These are phyloP conservation scores for Pegoplata infirma DNA, from an alignment of 2,888 invertebrate species.

Conservation along the genomic window DNA sequence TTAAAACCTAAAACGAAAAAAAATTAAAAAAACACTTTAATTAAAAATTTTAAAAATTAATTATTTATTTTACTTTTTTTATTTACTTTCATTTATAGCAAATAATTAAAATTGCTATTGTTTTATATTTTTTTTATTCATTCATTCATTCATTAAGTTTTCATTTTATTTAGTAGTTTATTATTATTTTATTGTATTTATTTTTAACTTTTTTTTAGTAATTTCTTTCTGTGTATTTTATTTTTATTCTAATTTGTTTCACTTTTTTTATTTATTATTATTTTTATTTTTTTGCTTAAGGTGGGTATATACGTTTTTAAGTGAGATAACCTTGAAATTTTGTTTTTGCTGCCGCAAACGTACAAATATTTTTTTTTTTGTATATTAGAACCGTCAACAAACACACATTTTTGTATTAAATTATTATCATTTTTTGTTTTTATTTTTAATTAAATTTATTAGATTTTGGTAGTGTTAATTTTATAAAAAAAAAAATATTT, in stretches of 20 bases:
- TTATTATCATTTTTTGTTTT: slow-evolving; percentile 7
- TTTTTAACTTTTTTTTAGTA: not conserved
- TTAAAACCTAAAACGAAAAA: slow-evolving; percentile 21
- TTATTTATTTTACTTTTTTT: slow-evolving; percentile 17
- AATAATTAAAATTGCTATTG: too few species aligned
- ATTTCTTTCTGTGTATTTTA: slow-evolving; percentile 47
- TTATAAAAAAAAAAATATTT: not conserved
- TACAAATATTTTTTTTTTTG: slow-evolving; percentile 31
- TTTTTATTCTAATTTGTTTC: slow-evolving; percentile 24
- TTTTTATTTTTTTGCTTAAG: slow-evolving; percentile 19
- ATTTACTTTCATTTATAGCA: slow-evolving; percentile 23
- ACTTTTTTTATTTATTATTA: slow-evolving; percentile 11
- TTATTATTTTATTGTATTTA: slow-evolving; percentile 9
- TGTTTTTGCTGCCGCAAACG: slow-evolving; percentile 57
- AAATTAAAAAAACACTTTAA: slow-evolving; percentile 7
- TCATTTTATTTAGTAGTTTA: slow-evolving; percentile 23
- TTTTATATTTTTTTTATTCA: too few species aligned
- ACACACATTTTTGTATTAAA: slow-evolving; percentile 1
- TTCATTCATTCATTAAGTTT: too few species aligned
- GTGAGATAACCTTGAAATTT: slow-evolving; percentile 61
- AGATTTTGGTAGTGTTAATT: slow-evolving; percentile 1
- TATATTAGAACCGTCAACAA: slow-evolving; percentile 5
- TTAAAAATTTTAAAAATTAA: slow-evolving; percentile 8
- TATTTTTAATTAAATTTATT: slow-evolving; percentile 37
- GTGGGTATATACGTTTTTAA: slow-evolving; percentile 48